Conservation (phyloP, 1,140 invertebrate genomes). For the Gonatopus flavifemur region DNA sequence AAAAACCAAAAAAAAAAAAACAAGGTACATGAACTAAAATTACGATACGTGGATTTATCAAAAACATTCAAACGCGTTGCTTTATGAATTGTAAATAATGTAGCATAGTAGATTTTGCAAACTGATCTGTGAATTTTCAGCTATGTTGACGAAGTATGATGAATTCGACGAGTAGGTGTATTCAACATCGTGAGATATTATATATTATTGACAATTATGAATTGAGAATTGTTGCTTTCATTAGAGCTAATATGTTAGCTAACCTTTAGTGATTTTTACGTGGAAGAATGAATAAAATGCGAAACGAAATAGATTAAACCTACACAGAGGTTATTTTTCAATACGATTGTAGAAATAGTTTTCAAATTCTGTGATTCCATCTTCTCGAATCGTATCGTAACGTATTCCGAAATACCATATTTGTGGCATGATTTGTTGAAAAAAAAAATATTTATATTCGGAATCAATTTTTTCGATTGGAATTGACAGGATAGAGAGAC, state of each 20-base stretch:
- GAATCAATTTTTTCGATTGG: too few species aligned
- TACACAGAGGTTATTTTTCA: slow-evolving; percentile 43
- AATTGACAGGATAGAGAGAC: too few species aligned
- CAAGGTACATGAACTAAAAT: too few species aligned
- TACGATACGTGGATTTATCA: slow-evolving; percentile 19
- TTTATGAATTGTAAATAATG: slow-evolving; percentile 39
- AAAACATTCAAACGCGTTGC: slow-evolving; percentile 32
- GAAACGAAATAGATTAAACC: slow-evolving; percentile 20
- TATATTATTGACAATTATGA: too few species aligned
- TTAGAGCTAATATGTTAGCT: slow-evolving; percentile 26
- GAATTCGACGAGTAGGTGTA: too few species aligned
- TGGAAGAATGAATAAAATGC: slow-evolving; percentile 18
- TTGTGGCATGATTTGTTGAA: neutral
- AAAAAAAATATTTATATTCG: too few species aligned
- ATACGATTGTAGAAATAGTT: slow-evolving; percentile 37
- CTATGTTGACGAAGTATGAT: slow-evolving; percentile 1
- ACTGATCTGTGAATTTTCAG: slow-evolving; percentile 16
- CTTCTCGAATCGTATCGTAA: slow-evolving; percentile 20
- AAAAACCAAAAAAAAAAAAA: too few species aligned
- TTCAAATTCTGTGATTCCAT: slow-evolving; percentile 25
- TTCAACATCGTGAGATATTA: too few species aligned
- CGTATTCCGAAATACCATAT: too few species aligned
- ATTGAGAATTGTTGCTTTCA: slow-evolving; percentile 32
- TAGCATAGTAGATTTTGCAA: slow-evolving; percentile 36
- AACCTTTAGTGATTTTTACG: slow-evolving; percentile 22